Conservation (phyloP, 2,888 invertebrate genomes). For the Mythimna impura region DNA sequence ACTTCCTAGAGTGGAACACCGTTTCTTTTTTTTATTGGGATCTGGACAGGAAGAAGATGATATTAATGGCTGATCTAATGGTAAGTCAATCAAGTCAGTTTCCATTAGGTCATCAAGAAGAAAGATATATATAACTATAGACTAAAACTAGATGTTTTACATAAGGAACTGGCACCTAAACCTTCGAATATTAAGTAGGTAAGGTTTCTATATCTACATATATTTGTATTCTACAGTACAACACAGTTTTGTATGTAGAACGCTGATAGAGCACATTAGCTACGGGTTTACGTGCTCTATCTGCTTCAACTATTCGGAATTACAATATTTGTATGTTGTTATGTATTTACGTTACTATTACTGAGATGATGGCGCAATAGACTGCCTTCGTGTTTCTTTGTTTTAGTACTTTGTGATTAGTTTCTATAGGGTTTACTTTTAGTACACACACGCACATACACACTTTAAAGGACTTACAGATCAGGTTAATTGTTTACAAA, state of each 20-base stretch:
- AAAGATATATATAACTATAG: no score
- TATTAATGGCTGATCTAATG: neutral
- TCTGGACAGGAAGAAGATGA: neutral
- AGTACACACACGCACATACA: no score
- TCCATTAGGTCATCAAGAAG: no score
- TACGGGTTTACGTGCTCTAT: conserved; percentile 27
- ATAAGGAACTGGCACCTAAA: neutral
- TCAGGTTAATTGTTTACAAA: neutral
- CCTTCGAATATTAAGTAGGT: neutral
- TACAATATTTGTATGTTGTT: conserved; percentile 12
- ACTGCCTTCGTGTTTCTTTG: neutral
- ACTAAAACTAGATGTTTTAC: neutral
- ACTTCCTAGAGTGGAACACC: no score
- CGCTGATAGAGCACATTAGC: conserved; percentile 38
- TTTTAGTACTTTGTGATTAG: neutral
- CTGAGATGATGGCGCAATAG: neutral
- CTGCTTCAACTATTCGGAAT: conserved; percentile 9
- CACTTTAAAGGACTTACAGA: no score
- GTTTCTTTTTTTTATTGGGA: neutral
- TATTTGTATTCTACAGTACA: neutral
- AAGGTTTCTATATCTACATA: neutral
- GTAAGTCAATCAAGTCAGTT: neutral
- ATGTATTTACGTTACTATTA: conserved; percentile 14
- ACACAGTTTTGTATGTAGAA: conserved; percentile 8
- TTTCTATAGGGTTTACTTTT: neutral